Evolutionary conservation across 2,888 invertebrate genomes (phyloP).

Genomic region (Auanema freiburgensis): DNA sequence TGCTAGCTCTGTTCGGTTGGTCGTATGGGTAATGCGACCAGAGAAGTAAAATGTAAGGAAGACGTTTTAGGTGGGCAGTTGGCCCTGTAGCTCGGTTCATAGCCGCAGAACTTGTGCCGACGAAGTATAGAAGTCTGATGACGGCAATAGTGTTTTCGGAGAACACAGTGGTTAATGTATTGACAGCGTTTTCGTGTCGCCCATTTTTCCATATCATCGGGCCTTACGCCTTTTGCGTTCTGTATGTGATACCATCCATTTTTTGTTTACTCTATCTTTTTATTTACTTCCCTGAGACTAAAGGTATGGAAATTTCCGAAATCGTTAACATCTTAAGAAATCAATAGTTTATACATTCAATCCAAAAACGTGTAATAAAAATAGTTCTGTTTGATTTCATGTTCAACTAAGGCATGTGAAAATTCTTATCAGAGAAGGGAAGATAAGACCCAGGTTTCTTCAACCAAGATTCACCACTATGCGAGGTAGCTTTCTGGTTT

Average conservation of each 20-base stretch:
- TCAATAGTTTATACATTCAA: not conserved
- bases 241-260: constrained; percentile 52
- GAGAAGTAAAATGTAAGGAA: not conserved
- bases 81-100: constrained; percentile 21
- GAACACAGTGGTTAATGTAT: constrained; percentile 18
- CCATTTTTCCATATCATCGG: constrained; percentile 17
- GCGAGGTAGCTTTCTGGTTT: too few species aligned
- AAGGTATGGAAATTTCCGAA: constrained; percentile 15
- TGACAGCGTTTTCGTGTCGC: constrained; percentile 20
- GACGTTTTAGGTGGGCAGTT: constrained; percentile 9
- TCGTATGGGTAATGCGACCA: constrained; percentile 8
- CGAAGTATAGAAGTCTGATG: constrained; percentile 17
- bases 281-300: constrained; percentile 53
- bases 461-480: too few species aligned
- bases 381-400: too few species aligned
- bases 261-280: constrained; percentile 47
- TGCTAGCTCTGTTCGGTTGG: constrained; percentile 19
- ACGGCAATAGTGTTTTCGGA: constrained; percentile 18
- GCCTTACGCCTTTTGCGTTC: constrained; percentile 35
- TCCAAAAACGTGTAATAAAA: too few species aligned
- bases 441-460: too few species aligned
- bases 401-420: too few species aligned
- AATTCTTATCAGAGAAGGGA: too few species aligned
- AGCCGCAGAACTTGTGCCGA: constrained; percentile 19
- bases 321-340: constrained; percentile 15